These are phyloP conservation scores for Pardosa pseudoannulata DNA, from an alignment of 2,888 invertebrate species.

Conservation along the genomic window DNA sequence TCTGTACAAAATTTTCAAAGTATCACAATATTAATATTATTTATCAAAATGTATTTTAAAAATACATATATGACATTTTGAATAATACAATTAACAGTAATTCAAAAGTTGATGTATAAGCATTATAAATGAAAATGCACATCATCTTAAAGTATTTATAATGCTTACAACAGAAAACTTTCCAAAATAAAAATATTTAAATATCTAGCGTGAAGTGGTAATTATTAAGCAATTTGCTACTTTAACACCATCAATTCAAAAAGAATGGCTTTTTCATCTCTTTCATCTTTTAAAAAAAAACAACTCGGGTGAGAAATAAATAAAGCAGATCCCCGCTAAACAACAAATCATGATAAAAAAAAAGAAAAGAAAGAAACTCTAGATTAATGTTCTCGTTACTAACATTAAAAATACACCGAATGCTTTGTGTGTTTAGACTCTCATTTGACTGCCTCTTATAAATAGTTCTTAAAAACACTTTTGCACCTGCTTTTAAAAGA, in stretches of 20 bases:
- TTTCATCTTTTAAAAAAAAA: slow-evolving; percentile 28
- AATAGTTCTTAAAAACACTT: slow-evolving; percentile 23
- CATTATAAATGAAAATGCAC: no score
- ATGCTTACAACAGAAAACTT: not conserved
- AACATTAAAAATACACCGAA: slow-evolving; percentile 31
- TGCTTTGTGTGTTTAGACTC: slow-evolving; percentile 26
- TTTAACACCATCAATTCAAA: slow-evolving; percentile 65
- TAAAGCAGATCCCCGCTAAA: not conserved
- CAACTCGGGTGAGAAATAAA: not conserved
- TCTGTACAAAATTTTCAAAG: no score
- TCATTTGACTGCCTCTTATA: slow-evolving; percentile 5
- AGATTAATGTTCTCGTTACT: slow-evolving; percentile 34
- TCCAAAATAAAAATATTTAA: not conserved
- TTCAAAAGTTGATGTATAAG: no score
- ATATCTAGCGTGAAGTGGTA: slow-evolving; percentile 32
- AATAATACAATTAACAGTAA: no score
- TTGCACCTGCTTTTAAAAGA: slow-evolving; percentile 12
- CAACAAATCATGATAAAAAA: slow-evolving; percentile 12
- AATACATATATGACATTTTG: no score
- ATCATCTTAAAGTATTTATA: no score
- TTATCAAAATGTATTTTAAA: no score
- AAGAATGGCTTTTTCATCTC: slow-evolving; percentile 51
- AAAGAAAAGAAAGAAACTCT: slow-evolving; percentile 13
- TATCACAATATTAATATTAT: no score
- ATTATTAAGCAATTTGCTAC: slow-evolving; percentile 66